These are phyloP conservation scores for human DNA, from an alignment of 2,113 vertebrate genomes.

Conservation along the genomic window GRCh38 chr2:199852001-199852500, in stretches of 20 bases:
- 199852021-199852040: constrained; percentile 79
- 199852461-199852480: neutral
- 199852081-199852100: constrained; percentile 78
- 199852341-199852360: neutral
- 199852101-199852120: constrained; percentile 80
- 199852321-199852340: constrained; percentile 42
- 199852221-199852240: constrained; percentile 73
- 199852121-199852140: constrained; percentile 79
- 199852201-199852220: constrained; percentile 79
- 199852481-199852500: neutral
- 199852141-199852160: constrained; percentile 76
- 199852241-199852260: constrained; percentile 75
- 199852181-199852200: constrained; percentile 77
- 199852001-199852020: constrained; percentile 77
- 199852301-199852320: constrained; percentile 28
- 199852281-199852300: constrained; percentile 59
- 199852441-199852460: neutral
- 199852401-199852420: constrained; percentile 1
- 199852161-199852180: constrained; percentile 79
- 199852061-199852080: constrained; percentile 80
- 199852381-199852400: neutral
- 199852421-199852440: neutral
- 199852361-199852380: constrained; percentile 2
- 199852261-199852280: constrained; percentile 56
- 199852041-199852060: constrained; percentile 80